Base-by-base conservation (phyloP, 2,113 vertebrate genomes). In the Motacilla alba region DNA sequence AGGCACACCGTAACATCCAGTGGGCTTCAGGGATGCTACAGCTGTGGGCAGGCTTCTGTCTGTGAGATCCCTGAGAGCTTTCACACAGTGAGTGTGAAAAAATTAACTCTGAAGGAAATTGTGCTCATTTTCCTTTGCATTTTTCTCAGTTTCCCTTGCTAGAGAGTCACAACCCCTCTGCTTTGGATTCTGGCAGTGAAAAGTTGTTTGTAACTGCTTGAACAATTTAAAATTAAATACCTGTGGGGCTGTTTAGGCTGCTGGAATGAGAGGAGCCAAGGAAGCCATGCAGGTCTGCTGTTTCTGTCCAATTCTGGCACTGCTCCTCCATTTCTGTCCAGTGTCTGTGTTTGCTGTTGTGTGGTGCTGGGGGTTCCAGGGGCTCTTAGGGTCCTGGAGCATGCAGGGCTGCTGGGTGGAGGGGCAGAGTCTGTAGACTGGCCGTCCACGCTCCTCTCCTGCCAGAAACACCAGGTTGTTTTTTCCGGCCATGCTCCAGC, bases 81-180 rank as follows among this genome's bases (percentile, higher is more conserved):
- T 93, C 63, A 43, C 18, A 16, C 11, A 21, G n/a, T 8, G n/a
- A 87, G n/a, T 1, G 1, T 69, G 49, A 49, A 60, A 82, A 85
- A 80, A 59, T 52, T 13, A 13, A 2, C 26, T n/a, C 21, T 15
- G 15, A 63, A 35, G 10, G 9, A 76, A 88, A 69, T 14, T 2
- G 0, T 64, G 5, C 59, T 78, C 2, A 0, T 60, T 93, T 87
- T 30, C 41, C 46, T 74, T 55, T 13, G 7, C 0, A 0, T 68
- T 81, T 91, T 84, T 90, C 46, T 41, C 22, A 26, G 30, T 75
- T 69, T 18, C 22, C 12, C 15, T 66, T 50, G 28, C 44, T 68
- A 12, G 59, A 50, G 33, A 35, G 18, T 53, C 26, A 18, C 8
- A 3, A 13, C 18, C 13, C 17, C 46, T 49, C 55, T 20, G 41